Conservation (phyloP, 2,113 vertebrate genomes). For the Coracopsis vasa region DNA sequence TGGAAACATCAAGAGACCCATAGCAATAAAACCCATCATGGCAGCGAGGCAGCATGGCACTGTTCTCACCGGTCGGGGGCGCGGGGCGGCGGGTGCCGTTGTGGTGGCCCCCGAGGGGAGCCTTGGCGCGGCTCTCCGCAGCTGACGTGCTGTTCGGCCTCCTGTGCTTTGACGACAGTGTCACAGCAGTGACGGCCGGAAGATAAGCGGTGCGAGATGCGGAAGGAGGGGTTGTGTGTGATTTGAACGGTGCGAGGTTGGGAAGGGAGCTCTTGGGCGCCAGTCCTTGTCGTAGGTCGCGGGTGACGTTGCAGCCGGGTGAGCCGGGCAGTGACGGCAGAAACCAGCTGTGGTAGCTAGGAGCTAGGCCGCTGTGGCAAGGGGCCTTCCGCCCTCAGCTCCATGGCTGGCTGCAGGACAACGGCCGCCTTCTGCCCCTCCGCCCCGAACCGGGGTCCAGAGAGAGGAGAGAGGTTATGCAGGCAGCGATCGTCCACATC, state of each 20-base stretch:
- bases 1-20: too few species aligned
- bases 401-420: accelerated
- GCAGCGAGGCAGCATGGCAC: too few species aligned
- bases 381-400: accelerated
- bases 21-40: too few species aligned
- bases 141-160: not conserved
- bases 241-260: not conserved
- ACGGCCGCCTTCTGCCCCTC: not conserved
- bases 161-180: not conserved
- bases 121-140: not conserved
- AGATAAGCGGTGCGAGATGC: not conserved
- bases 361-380: accelerated
- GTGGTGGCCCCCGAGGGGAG: too few species aligned
- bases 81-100: not conserved
- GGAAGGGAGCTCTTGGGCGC: not conserved
- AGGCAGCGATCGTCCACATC: accelerated
- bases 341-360: accelerated
- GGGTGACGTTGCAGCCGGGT: not conserved
- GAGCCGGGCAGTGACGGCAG: not conserved
- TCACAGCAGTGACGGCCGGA: not conserved
- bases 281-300: not conserved
- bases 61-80: not conserved
- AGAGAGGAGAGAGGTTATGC: accelerated
- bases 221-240: accelerated
- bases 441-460: accelerated